Base-by-base conservation (phyloP, 1,140 invertebrate species). In the Helicoverpa zea region DNA sequence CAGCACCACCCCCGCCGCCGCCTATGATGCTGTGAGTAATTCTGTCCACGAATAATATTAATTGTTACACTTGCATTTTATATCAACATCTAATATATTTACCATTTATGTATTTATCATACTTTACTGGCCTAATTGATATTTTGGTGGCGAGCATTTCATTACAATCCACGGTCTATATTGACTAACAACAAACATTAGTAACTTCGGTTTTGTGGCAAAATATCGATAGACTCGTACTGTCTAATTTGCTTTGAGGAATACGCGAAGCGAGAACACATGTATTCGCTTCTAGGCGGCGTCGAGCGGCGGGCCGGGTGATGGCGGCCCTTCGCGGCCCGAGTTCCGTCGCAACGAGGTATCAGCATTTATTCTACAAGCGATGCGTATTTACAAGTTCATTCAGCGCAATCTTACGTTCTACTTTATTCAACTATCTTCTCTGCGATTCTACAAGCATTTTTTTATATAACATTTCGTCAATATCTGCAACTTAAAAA, bases 21-120 rank as follows among this genome's bases (percentile, higher is more conserved):
- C 84, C 85, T 3, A 80, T 92, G 58, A 81, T 91, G 72, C 73
- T 92, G 91, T 93, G 89, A 90, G 91, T 92, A 80, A 56, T 51
- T 79, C 49, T 16, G 64, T 58, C 12, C 58, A 43, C 9, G 0
- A 43, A 1, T 23, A 23, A 23, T 23, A 23, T 9, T 43, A 43
- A 9, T 43, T 9, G 35, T 43, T 43, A 43, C 35, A 43, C 35
- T 9, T 43, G 35, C 35, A 43, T 43, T 43, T 64, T 23, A 43
- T 16, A 9, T 35, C 29, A 14, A 43, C 1, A 63, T 63, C 30
- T 16, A 16, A 43, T 47, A 66, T 66, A 35, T 35, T 29, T 63
- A 14, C 61, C 4, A 35, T 49, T 66, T 18, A 35, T 47, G 9
- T 18, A 66, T 18, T 18, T 47, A 2, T 49, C 23, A 47, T 23